Evolutionary conservation across 2,797 vertebrate genomes (phyloP).

Genomic region (Melopsittacus undulatus): DNA sequence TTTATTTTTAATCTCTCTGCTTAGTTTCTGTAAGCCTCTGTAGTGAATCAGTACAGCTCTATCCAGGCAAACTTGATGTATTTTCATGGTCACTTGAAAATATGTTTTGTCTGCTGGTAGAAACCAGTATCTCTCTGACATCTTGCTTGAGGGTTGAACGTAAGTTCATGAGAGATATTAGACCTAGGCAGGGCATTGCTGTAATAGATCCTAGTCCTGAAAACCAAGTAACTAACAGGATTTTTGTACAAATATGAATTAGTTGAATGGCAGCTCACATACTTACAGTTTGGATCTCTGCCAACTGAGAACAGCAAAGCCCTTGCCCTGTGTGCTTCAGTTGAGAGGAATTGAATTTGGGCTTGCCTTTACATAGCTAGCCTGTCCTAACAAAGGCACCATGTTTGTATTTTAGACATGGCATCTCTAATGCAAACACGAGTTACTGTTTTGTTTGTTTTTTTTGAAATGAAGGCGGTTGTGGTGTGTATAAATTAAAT

Average conservation of each 20-base stretch:
- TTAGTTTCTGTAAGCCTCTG: background rate
- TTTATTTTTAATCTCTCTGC: background rate
- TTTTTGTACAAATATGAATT: background rate
- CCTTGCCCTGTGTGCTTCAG: background rate
- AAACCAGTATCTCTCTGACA: background rate
- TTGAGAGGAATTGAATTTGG: background rate
- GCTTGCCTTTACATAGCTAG: background rate
- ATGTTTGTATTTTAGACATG: background rate
- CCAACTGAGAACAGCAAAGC: background rate
- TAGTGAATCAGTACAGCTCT: background rate
- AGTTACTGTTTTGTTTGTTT: background rate
- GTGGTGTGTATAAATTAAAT: background rate
- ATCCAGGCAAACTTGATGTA: background rate
- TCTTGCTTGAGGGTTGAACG: background rate
- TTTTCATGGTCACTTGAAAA: background rate
- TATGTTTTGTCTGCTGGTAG: background rate
- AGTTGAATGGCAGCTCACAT: background rate
- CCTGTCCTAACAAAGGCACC: background rate
- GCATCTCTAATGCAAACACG: background rate
- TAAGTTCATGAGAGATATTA: background rate
- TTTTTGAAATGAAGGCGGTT: background rate
- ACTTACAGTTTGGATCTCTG: background rate
- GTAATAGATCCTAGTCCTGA: background rate
- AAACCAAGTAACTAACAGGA: background rate
- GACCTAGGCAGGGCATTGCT: background rate